phyloP scores from a whole-genome alignment of 2,113 vertebrate species.

The Amphilophus citrinellus region DNA sequence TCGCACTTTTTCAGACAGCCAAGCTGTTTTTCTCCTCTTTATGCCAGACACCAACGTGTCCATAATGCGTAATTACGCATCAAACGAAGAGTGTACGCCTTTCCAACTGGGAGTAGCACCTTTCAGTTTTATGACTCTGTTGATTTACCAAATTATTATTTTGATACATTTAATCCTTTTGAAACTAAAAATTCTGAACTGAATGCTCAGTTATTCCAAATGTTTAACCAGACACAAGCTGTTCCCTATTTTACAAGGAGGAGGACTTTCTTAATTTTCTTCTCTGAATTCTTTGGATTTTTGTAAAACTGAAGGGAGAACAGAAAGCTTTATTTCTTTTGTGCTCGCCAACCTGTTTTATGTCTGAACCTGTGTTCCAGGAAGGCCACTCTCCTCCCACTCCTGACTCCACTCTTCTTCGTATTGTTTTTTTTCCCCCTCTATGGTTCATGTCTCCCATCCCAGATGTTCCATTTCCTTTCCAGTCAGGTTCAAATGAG shows the following conservation, averaged over 20 bases:
- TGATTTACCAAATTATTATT: background rate
- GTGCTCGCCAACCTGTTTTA: constrained; percentile 58
- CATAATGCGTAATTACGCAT: constrained; percentile 66
- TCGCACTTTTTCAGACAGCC: background rate
- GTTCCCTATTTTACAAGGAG: background rate
- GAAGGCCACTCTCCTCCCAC: constrained; percentile 62
- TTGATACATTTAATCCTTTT: no score
- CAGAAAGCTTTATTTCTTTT: constrained; percentile 14
- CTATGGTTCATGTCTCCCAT: constrained; percentile 60
- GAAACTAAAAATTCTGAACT: background rate
- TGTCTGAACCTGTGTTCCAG: constrained; percentile 56
- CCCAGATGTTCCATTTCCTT: constrained; percentile 77
- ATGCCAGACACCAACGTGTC: background rate
- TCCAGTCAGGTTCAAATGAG: constrained; percentile 71
- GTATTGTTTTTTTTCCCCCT: constrained; percentile 41
- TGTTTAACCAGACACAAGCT: background rate
- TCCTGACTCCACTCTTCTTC: constrained; percentile 39
- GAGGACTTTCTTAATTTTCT: no score
- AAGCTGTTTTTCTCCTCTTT: background rate
- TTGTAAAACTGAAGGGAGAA: background rate
- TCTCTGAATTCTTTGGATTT: background rate
- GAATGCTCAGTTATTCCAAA: background rate
- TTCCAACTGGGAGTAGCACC: background rate
- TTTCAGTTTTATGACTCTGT: background rate
- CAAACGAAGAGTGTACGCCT: background rate